phyloP scores from a whole-genome alignment of 2,888 invertebrate species.

The Tenodera sinensis region DNA sequence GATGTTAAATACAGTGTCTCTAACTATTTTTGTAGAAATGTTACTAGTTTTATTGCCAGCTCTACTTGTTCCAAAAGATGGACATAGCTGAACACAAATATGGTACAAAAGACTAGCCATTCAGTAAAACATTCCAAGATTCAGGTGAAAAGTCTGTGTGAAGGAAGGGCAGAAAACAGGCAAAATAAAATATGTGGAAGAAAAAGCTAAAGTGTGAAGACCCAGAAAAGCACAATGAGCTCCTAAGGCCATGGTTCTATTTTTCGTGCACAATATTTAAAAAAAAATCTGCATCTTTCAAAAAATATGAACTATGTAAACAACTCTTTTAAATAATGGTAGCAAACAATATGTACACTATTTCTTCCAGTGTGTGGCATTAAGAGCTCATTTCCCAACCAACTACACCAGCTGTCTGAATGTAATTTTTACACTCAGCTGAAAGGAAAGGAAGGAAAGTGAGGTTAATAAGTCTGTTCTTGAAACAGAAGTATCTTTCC shows the following conservation, averaged over 20 bases:
- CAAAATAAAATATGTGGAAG: constrained; percentile 5
- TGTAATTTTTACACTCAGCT: neutral
- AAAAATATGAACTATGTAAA: neutral
- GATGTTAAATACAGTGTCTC: neutral
- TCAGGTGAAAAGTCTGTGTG: constrained; percentile 2
- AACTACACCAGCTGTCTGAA: neutral
- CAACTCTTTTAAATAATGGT: neutral
- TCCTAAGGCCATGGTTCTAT: neutral
- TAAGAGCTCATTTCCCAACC: constrained; percentile 17
- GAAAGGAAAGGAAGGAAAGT: neutral
- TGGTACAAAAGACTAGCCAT: neutral
- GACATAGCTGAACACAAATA: neutral
- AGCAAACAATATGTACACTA: neutral
- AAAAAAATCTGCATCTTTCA: neutral
- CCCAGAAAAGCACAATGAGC: constrained; percentile 7
- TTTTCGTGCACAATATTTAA: neutral
- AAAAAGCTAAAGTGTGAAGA: constrained; percentile 12
- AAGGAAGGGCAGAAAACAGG: constrained; percentile 11
- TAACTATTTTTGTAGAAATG: neutral
- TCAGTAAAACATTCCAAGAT: neutral
- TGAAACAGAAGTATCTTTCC: neutral
- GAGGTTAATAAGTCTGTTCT: neutral
- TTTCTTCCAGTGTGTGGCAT: neutral
- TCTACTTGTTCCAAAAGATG: neutral
- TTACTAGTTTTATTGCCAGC: neutral